Base-by-base conservation (phyloP, 2,113 vertebrate species). In the Seriola dumerili region DNA sequence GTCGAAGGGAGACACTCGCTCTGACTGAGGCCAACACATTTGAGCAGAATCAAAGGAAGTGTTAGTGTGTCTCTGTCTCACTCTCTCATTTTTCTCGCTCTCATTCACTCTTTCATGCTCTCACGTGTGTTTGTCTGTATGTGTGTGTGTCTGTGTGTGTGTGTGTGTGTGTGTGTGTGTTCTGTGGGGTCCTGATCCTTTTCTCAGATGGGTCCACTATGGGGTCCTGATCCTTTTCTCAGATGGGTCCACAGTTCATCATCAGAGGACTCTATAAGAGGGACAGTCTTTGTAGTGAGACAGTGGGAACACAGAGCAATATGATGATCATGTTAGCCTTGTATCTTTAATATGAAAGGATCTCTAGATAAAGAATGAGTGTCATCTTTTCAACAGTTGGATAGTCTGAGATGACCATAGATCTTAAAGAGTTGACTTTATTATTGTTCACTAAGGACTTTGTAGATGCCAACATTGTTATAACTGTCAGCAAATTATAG, bases 1-100 rank as follows among this genome's bases (percentile, higher is more conserved):
- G 84, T 84, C 44, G 42, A 65, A 76, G 83, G 80, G 85, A 88
- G 86, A 84, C 83, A 76, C 80, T 85, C 74, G 57, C 82, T 72
- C 81, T 63, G 88, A 89, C 81, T 38, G 77, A 64, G 65, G 69
- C 86, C 69, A 83, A 86, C 91, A 88, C 85, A 90, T 90, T 86
- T 83, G 67, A 88, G 80, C 83, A 67, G 78, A 89, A 88, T 89
- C 86, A 88, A 92, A 93, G 88, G 62, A 78, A 84, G 88, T 88
- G 89, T 86, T 82, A 85, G 79, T 83, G 85, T 91, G 80, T 90
- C 84, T 65, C 81, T 82, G 75, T 86, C 74, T 82, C 63, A 57
- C 78, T 81, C 79, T 38, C 72, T 88, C 78, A 76, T 90, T 84
- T 90, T 59, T 77, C 81, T 87, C 80, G 38, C 87, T 84, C 85